Evolutionary conservation across 1,140 invertebrate genomes (phyloP).

Genomic region (Drosophila sturtevanti): DNA sequence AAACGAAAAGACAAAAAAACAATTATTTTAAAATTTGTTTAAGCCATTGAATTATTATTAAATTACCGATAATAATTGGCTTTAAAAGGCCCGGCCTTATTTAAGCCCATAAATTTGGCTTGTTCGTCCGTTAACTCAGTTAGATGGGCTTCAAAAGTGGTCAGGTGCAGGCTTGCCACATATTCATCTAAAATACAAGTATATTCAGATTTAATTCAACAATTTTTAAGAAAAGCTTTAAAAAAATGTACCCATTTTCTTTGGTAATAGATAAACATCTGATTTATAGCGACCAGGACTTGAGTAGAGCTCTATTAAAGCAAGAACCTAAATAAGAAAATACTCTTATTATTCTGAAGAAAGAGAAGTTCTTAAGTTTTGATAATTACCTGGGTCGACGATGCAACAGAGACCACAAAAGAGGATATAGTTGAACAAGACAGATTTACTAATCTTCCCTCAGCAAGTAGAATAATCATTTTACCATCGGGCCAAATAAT

Average conservation of each 20-base stretch:
- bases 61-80: conserved; percentile 97
- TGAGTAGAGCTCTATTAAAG: conserved; percentile 97
- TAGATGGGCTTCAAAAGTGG: conserved; percentile 97
- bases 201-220: not conserved
- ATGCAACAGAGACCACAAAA: conserved; percentile 98
- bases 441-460: conserved; percentile 97
- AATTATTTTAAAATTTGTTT: not conserved
- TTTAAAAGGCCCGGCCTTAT: conserved; percentile 98
- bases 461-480: conserved; percentile 94
- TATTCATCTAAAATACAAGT: conserved; percentile 59
- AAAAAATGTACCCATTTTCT: conserved; percentile 94
- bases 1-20: not conserved
- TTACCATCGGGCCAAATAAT: conserved; percentile 97
- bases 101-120: conserved; percentile 98
- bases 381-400: conserved; percentile 88
- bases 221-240: too few relatives aligned
- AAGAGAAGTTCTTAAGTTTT: too few relatives aligned
- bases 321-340: conserved; percentile 87
- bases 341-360: too few relatives aligned
- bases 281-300: conserved; percentile 96
- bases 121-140: conserved; percentile 98
- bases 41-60: too few relatives aligned
- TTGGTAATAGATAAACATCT: conserved; percentile 98
- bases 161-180: conserved; percentile 89
- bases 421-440: conserved; percentile 98